Base-by-base conservation (phyloP, 2,113 vertebrate genomes). In the Oryctolagus cuniculus region DNA sequence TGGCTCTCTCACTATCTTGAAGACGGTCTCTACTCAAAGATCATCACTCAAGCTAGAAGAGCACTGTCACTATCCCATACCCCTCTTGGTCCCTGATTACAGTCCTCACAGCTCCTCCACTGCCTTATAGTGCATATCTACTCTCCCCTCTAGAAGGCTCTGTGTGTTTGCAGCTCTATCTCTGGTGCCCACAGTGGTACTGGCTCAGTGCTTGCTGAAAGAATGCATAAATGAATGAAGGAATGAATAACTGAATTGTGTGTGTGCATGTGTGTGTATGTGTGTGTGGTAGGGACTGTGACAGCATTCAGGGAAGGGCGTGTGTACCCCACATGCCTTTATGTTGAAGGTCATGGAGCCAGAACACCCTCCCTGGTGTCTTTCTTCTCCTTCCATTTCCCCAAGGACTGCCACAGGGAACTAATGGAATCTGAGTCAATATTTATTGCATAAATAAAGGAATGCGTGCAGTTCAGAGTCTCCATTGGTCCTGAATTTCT, bases 21-120 rank as follows among this genome's bases (percentile, higher is more conserved):
- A 27, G 61, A 22, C 36, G 49, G 24, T 53, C 49, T 78, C 36
- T 79, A 9, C 24, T 81, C 10, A 24, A 91, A 80, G 25, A 21
- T 49, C 29, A 58, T 36, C 27, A 69, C 55, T 16, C 6, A 49
- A 9, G 70, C 21, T 15, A 24, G 29, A 75, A 11, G 19, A 29
- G 9, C 16, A 13, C 13, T 3, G 22, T 12, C 63, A 10, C 0
- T 2, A 1, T 5, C 34, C 31, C 19, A n/a, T 0, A 0, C 0
- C 6, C 19, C 3, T 73, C 12, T 19, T 15, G 15, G 1, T 17
- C 66, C 31, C 72, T 53, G 4, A 3, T 24, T 9, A 17, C 7
- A 21, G 7, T 64, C 88, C 70, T 81, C 8, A 36, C 1, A 49
- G 22, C 21, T 13, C 12, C 25, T 74, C 10, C 38, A 5, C 22